A percentile compares a stretch with the other conserved stretches of the same genome.
phyloP scores from a whole-genome alignment of 2,797 vertebrate genomes.

The Sylvia borin region DNA sequence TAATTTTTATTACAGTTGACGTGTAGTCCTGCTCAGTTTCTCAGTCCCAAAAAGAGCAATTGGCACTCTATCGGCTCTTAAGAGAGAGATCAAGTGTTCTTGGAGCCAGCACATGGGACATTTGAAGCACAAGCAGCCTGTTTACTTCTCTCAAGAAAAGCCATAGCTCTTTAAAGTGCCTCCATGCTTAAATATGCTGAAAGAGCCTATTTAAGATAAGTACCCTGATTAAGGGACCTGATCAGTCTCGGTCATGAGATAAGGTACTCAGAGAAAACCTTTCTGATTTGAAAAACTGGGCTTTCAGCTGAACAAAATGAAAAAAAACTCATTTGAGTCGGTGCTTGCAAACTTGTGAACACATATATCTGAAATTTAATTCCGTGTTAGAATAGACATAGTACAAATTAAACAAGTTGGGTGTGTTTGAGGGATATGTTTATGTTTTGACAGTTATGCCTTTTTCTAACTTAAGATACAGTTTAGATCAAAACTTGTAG shows the following conservation, averaged over 20 bases:
- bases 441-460: background rate
- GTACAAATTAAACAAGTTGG: background rate
- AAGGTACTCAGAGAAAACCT: background rate
- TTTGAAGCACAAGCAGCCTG: slow-evolving; percentile 6
- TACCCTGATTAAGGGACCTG: background rate
- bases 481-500: background rate
- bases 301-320: background rate
- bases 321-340: background rate
- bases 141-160: slow-evolving; percentile 14
- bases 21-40: background rate
- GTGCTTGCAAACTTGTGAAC: background rate
- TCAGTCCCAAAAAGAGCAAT: slow-evolving; percentile 4
- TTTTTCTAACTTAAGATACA: background rate
- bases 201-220: background rate
- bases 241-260: background rate
- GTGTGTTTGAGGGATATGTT: background rate
- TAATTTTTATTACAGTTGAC: background rate
- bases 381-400: background rate
- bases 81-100: slow-evolving; percentile 36
- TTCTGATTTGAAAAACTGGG: background rate
- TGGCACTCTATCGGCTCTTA: background rate
- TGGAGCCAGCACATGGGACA: background rate
- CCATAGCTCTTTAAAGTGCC: background rate
- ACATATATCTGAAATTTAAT: background rate
- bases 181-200: background rate